Percentiles rank a stretch among this genome's conserved stretches.
phyloP scores from a whole-genome alignment of 1,140 invertebrate species.

The Yoshiicerus persimilis region DNA sequence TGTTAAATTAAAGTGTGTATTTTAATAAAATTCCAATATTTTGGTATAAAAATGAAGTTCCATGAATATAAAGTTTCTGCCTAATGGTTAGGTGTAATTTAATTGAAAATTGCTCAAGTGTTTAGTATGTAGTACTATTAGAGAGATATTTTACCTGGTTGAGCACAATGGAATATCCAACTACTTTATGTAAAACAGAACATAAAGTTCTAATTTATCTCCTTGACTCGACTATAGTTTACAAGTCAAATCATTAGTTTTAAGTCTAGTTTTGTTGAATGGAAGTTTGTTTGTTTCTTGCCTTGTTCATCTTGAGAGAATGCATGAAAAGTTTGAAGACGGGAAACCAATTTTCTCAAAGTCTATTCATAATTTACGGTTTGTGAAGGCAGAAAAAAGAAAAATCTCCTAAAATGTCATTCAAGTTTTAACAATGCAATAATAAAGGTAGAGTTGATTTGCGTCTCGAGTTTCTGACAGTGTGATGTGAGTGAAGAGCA shows the following conservation, averaged over 20 bases:
- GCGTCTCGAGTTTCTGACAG: not conserved
- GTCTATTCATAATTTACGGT: constrained; percentile 8
- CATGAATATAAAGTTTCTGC: no score
- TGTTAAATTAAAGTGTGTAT: no score
- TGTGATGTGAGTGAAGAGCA: not conserved
- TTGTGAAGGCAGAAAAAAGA: not conserved
- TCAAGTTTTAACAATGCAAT: constrained; percentile 12
- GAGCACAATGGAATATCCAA: not conserved
- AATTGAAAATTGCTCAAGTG: no score
- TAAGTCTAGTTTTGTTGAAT: not conserved
- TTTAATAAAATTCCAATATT: not conserved
- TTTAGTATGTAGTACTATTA: not conserved
- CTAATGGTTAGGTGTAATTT: no score
- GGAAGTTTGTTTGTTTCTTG: not conserved
- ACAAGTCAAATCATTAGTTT: not conserved
- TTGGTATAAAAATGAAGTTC: no score
- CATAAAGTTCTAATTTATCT: constrained; percentile 13
- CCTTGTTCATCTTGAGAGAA: not conserved
- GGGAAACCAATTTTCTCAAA: not conserved
- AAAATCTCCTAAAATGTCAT: constrained; percentile 15
- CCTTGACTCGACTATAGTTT: not conserved
- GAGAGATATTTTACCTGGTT: not conserved
- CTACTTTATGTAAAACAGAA: not conserved
- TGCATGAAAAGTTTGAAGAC: not conserved
- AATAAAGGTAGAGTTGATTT: not conserved